These are phyloP conservation scores for Corbicula japonica DNA, from an alignment of 2,888 invertebrate genomes.

Conservation along the genomic window DNA sequence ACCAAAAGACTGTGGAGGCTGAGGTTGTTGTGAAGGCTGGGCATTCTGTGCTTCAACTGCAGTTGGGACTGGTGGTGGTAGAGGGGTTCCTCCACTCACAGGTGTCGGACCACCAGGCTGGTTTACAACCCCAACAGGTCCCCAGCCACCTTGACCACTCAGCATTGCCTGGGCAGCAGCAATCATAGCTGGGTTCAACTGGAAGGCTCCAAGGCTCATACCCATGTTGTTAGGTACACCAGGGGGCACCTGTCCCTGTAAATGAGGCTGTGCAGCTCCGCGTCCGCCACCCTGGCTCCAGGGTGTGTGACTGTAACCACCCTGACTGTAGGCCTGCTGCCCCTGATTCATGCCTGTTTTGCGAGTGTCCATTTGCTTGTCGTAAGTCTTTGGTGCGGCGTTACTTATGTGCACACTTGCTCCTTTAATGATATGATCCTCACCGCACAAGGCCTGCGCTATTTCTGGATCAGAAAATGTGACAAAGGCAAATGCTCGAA, in stretches of 20 bases:
- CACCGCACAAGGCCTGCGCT: constrained; percentile 95
- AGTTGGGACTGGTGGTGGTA: constrained; percentile 67
- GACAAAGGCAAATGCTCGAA: constrained; percentile 91
- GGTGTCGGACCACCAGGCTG: constrained; percentile 78
- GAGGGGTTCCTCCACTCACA: constrained; percentile 68
- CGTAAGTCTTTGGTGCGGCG: constrained; percentile 85
- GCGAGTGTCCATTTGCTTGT: constrained; percentile 88
- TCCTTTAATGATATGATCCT: constrained; percentile 97
- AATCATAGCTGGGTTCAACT: constrained; percentile 94
- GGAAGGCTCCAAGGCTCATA: constrained; percentile 72
- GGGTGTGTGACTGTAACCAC: constrained; percentile 70
- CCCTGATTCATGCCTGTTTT: constrained; percentile 88
- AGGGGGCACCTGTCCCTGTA: constrained; percentile 70
- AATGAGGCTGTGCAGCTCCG: constrained; percentile 66
- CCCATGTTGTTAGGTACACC: constrained; percentile 73
- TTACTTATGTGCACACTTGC: constrained; percentile 89
- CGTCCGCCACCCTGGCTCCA: constrained; percentile 77
- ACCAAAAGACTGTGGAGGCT: constrained; percentile 76
- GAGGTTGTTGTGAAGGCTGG: constrained; percentile 72
- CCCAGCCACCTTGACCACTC: constrained; percentile 84
- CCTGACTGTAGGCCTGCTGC: constrained; percentile 71
- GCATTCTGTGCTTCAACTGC: constrained; percentile 69
- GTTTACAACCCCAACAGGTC: constrained; percentile 83
- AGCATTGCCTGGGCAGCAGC: constrained; percentile 92
- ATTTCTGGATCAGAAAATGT: constrained; percentile 97